Conservation (phyloP, 35 echinoderm and acorn worm genomes). For the Ophioderma brevispina region DNA sequence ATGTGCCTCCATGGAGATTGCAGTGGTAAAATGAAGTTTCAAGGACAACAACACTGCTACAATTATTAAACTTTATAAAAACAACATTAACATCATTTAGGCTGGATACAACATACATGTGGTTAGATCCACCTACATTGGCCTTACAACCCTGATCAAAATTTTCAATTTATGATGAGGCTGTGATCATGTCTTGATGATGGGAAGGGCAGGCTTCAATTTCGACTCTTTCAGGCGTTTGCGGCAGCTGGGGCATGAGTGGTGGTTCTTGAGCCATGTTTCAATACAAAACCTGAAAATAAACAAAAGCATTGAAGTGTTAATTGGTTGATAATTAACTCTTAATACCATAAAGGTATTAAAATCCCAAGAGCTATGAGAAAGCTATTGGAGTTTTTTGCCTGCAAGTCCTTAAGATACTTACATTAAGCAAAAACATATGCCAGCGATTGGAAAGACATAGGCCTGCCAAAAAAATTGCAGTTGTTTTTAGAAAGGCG, state of each 20-base stretch:
- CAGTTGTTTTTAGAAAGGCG: too few species aligned
- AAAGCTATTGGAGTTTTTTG: not conserved
- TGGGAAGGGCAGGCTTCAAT: constrained; percentile 92
- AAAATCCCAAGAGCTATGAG: not conserved
- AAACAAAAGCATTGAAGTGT: constrained; percentile 15
- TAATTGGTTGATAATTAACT: not conserved
- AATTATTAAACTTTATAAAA: too few species aligned
- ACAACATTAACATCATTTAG: too few species aligned
- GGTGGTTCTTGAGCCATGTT: constrained; percentile 83
- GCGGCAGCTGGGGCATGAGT: constrained; percentile 90
- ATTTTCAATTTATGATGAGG: constrained; percentile 83
- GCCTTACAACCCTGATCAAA: constrained; percentile 58
- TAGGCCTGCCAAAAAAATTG: too few species aligned
- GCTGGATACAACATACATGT: not conserved
- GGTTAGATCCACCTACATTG: not conserved
- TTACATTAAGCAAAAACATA: too few species aligned
- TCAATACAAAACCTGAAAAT: constrained; percentile 89
- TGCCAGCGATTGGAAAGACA: too few species aligned
- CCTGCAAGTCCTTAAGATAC: too few species aligned
- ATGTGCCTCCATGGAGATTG: too few species aligned
- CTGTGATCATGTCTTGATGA: constrained; percentile 94
- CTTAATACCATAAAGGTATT: not conserved
- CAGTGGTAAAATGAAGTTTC: too few species aligned
- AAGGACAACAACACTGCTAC: too few species aligned
- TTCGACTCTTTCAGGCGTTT: constrained; percentile 58